Evolutionary conservation across 1,140 invertebrate genomes (phyloP), one percentile per base, ranked within the genome.

Genomic region (Lordiphosa stackelbergi): DNA sequence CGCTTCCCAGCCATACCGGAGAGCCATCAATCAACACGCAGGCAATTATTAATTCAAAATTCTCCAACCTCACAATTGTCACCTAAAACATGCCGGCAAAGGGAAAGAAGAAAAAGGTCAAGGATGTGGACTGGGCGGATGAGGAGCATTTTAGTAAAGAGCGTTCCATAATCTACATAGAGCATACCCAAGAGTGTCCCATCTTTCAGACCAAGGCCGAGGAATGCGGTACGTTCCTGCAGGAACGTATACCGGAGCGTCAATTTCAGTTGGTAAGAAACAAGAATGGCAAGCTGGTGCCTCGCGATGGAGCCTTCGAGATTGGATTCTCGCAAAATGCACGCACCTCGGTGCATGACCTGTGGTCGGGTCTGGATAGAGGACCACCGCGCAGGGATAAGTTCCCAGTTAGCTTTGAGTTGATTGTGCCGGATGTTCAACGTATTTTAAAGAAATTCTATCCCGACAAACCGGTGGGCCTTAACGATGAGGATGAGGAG

Each of bases 361-460:
- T 87, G 5, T 87, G 85, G 85, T 75, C 72, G 4, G 85, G 85
- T 0, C 2, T 87, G 13, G 57, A 40, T 1, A 46, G 37, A 10
- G 85, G 85, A 5, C 85, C 85, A 0, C 85, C 85, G 10, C 66
- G 85, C 0, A 53, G 81, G 6, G 85, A 87, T 36, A 87, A 87
- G 49, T 87, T 87, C 40, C 85, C 85, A 4, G 1, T 5, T 0
- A 43, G 55, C 8, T 87, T 53, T 37, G 77, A 81, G 9, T 0
- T 24, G 0, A 40, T 87, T 0, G 47, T 87, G 2, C 66, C 78
- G 4, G 71, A 84, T 31, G 65, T 87, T 12, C 57, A 64, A 19
- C 51, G 37, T 5, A 34, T 87, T 0, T 55, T 87, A 5, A 87
- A 73, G 51, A 87, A 87, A 49, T 86, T 87, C 61, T 87, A 87